A percentile compares a stretch with the other conserved stretches of the same genome.
Conservation (phyloP, 2,113 vertebrate genomes). For the Tympanuchus pallidicinctus region DNA sequence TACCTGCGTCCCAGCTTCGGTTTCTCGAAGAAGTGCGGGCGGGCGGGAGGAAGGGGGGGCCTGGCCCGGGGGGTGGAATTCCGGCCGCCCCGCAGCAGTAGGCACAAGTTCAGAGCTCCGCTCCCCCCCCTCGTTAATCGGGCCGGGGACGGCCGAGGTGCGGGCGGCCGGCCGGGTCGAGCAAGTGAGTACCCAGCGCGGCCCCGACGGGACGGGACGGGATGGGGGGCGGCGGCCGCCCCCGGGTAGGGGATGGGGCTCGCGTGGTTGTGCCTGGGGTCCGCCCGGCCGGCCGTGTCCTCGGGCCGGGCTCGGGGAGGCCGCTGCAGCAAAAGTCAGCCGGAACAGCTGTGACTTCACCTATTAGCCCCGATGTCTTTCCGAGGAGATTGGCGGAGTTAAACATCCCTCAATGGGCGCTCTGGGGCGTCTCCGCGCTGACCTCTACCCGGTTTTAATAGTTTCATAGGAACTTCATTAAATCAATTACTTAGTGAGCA, state of each 20-base stretch:
- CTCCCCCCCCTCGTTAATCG: slow-evolving; percentile 73
- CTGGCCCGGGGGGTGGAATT: slow-evolving; percentile 22
- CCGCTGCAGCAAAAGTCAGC: slow-evolving; percentile 76
- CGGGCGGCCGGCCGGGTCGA: slow-evolving; percentile 5
- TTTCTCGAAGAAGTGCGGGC: neutral
- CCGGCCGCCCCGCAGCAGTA: slow-evolving; percentile 76
- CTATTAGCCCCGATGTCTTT: slow-evolving; percentile 92
- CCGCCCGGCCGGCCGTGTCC: neutral
- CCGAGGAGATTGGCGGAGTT: slow-evolving; percentile 87
- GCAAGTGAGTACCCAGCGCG: slow-evolving; percentile 53
- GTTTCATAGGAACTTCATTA: slow-evolving; percentile 94
- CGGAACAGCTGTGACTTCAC: slow-evolving; percentile 87
- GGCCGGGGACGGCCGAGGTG: slow-evolving; percentile 67
- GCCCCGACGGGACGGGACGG: neutral
- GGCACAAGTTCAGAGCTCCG: slow-evolving; percentile 78
- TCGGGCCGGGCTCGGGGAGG: slow-evolving; percentile 45
- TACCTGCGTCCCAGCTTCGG: slow-evolving; percentile 86
- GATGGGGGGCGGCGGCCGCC: neutral
- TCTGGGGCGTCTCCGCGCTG: slow-evolving; percentile 85
- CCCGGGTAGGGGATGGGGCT: neutral
- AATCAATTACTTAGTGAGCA: slow-evolving; percentile 91
- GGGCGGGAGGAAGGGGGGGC: neutral
- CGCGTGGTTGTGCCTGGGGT: neutral
- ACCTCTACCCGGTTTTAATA: slow-evolving; percentile 90
- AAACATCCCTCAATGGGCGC: slow-evolving; percentile 87